phyloP scores from a whole-genome alignment of 2,113 vertebrate species.

The Aldabrachelys gigantea region DNA sequence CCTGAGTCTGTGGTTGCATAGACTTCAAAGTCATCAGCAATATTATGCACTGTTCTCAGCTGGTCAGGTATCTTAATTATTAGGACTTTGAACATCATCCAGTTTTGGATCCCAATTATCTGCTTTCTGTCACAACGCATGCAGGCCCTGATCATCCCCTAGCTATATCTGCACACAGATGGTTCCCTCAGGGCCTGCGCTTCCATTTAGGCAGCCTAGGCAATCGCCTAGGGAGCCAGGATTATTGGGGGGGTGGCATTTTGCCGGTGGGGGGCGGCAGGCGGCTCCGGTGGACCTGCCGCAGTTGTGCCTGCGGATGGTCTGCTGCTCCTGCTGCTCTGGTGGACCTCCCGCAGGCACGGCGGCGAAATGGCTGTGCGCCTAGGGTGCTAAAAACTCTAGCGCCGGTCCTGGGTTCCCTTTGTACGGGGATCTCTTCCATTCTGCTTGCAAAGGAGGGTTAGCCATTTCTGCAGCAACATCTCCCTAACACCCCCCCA shows the following conservation, averaged over 20 bases:
- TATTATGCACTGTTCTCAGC: neutral
- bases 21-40: neutral
- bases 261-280: too few relatives aligned
- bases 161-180: neutral
- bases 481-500: too few relatives aligned
- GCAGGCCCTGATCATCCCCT: neutral
- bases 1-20: neutral
- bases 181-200: neutral
- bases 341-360: too few relatives aligned
- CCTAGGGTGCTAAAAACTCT: too few relatives aligned
- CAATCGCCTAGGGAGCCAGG: too few relatives aligned
- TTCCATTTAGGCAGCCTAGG: too few relatives aligned
- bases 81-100: neutral
- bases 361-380: too few relatives aligned
- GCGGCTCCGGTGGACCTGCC: too few relatives aligned
- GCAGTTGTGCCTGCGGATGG: too few relatives aligned
- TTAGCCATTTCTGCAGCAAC: neutral
- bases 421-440: neutral
- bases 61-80: neutral
- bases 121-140: neutral
- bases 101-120: fast-evolving
- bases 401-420: neutral
- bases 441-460: neutral
- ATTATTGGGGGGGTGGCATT: too few relatives aligned
- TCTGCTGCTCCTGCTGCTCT: too few relatives aligned